Evolutionary conservation across 2,113 vertebrate genomes (phyloP), one percentile per base, ranked within the genome.

Genomic region (Gavialis gangeticus): DNA sequence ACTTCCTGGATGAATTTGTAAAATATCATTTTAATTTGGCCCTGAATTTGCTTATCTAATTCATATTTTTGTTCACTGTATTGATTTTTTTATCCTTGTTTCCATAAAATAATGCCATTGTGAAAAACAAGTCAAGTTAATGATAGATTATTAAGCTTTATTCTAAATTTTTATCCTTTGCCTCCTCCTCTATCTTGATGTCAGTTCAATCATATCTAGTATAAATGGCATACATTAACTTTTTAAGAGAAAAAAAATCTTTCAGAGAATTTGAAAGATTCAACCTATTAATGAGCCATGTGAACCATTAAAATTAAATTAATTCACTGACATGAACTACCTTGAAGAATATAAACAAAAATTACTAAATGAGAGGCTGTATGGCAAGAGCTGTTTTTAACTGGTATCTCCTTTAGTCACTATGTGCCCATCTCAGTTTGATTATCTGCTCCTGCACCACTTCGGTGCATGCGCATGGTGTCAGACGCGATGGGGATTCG

Each of bases 211-310:
- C 76, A 75, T 73, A 87, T 80, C 60, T 69, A 55, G 1, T 56
- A 87, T 24, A 84, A 86, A 59, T 25, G 14, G 0, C 3, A 73
- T 10, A 17, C 15, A 15, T 66, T 66, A 3, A 73, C 75, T 90
- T 71, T 10, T 2, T 22, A 90, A 79, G 88, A 67, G 2, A 2
- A 75, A 73, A 80, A 79, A 62, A 79, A 63, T 79, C 11, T 69
- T 93, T 93, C 25, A 82, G 15, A n/a, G 28, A 66, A 66, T 66
- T 16, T 17, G 14, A 66, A 58, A 91, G 93, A 67, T 79, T 58
- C 58, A 66, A 64, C 12, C 60, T n/a, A 66, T 64, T 37, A 57
- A 73, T 57, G 54, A 75, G 58, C 22, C 17, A 69, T 25, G 10
- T 34, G 3, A 79, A 66, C 64, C 28, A 66, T 66, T 66, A 66